Percentiles rank a stretch among this genome's conserved stretches.
phyloP scores from a whole-genome alignment of 2,888 invertebrate genomes.

The Thecophora atra region DNA sequence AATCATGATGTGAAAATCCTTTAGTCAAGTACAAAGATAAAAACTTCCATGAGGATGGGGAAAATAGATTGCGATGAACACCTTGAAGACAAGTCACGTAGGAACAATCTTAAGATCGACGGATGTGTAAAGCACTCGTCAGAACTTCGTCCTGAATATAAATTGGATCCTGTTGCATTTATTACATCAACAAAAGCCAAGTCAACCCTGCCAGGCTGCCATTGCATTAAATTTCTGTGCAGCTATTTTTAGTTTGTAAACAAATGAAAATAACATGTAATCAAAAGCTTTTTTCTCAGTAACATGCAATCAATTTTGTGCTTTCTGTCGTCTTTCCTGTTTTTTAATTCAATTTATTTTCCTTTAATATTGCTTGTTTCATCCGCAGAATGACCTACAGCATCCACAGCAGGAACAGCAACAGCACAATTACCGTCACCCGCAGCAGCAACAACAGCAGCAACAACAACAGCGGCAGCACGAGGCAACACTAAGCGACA shows the following conservation, averaged over 20 bases:
- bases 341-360: not conserved
- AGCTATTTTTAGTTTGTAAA: not conserved
- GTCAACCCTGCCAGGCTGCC: not conserved
- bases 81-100: slow-evolving; percentile 12
- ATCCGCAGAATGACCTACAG: slow-evolving; percentile 54
- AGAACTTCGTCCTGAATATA: not conserved
- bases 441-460: slow-evolving; percentile 50
- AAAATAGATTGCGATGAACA: not conserved
- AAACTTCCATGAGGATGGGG: not conserved
- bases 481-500: slow-evolving; percentile 62
- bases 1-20: no score
- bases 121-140: no score
- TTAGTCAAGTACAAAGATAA: no score
- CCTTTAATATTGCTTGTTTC: not conserved
- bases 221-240: not conserved
- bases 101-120: not conserved
- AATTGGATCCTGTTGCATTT: not conserved
- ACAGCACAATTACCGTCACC: slow-evolving; percentile 43
- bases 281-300: not conserved
- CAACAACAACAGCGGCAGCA: slow-evolving; percentile 43
- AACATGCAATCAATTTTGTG: slow-evolving; percentile 2
- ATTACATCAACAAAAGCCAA: not conserved
- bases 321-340: not conserved
- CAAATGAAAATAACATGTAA: not conserved
- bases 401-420: slow-evolving; percentile 44